Base-by-base conservation (phyloP, 2,888 invertebrate species). In the Athetis lepigone region DNA sequence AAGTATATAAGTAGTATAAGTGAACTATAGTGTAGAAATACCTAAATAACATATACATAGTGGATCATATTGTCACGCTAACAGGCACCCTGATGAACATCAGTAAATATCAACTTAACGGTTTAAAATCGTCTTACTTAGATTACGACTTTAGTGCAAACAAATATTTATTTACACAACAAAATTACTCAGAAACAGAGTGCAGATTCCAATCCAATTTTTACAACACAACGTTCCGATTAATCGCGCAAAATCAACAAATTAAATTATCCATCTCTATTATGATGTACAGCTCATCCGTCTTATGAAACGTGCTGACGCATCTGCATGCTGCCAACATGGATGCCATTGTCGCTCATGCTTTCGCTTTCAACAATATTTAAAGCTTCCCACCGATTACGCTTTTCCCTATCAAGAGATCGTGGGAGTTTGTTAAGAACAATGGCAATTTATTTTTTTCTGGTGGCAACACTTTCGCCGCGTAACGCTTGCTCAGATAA, bases 401-500 rank as follows among this genome's bases (percentile, higher is more conserved):
- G 90, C 89, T 91, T 93, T 92, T 92, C 91, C 90, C 90, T 92
- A 92, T 92, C 93, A 88, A 80, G 85, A 92, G 90, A 94, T 93
- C 94, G 94, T 94, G 94, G 92, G 94, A 94, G 69, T 72, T 71
- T 70, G 76, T 71, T 77, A 82, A 83, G 88, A 84, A 93, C 93
- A 94, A 93, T 92, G 89, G 83, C 86, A 87, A 88, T 90, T 89
- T 90, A 87, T 88, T 91, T 92, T n/a, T 91, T 91, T 91, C 67
- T 71, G 46, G 85, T 78, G 84, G 86, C 80, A 90, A 86, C 89
- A 94, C 94, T 94, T 94, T 94, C 93, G 88, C 93, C 85, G 80
- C 83, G 88, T 88, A 87, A 89, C 89, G 90, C 84, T 71, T 65
- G 73, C 75, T 77, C 71, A 77, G 54, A 85, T 91, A 89, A 93